phyloP scores from a whole-genome alignment of 2,797 vertebrate species.

The Cygnus olor region DNA sequence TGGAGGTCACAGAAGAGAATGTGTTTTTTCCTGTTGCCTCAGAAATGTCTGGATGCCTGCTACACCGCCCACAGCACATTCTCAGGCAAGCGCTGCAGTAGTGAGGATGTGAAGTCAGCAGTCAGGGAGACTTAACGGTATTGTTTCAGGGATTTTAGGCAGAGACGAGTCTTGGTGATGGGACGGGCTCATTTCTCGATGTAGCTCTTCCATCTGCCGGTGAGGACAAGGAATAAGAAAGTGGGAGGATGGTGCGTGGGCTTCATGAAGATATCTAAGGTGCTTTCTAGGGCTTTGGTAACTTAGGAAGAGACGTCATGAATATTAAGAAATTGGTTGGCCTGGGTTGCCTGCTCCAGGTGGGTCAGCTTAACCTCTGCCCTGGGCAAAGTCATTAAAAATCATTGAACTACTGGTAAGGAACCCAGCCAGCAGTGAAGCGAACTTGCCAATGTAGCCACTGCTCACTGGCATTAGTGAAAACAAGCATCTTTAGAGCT shows the following conservation, averaged over 20 bases:
- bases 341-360: no score
- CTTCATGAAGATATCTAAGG: not conserved
- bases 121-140: not conserved
- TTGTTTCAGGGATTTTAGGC: not conserved
- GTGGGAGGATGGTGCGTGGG: not conserved
- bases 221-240: not conserved
- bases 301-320: no score
- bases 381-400: not conserved
- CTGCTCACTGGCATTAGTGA: not conserved
- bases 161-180: not conserved
- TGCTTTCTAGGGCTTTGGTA: not conserved
- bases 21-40: not conserved
- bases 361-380: not conserved
- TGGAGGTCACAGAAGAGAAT: not conserved
- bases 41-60: not conserved
- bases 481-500: not conserved
- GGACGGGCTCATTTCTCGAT: not conserved
- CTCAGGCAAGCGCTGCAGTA: not conserved
- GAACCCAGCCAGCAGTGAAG: not conserved
- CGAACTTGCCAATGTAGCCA: not conserved
- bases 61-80: not conserved
- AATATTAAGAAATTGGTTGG: no score
- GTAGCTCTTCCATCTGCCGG: not conserved
- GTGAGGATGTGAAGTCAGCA: not conserved
- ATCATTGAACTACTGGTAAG: not conserved